Conservation (phyloP, 2,888 invertebrate species). For the Drosophila ustulata region DNA sequence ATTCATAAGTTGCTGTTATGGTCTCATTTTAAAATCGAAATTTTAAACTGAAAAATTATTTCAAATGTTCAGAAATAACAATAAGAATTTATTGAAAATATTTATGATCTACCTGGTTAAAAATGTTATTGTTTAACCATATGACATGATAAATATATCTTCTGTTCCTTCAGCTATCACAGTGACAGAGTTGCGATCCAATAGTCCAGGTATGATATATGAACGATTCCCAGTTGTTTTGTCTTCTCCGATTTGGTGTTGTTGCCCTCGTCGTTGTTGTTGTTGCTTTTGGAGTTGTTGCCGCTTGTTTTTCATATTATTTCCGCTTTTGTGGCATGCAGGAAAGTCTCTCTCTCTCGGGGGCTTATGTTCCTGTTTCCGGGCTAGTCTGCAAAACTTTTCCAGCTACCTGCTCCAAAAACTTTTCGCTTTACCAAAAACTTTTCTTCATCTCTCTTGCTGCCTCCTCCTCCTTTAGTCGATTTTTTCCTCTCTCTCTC, state of each 20-base stretch:
- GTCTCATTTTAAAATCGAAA: too few species aligned
- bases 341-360: constrained; percentile 29
- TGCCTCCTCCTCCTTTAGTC: neutral
- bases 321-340: constrained; percentile 50
- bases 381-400: constrained; percentile 54
- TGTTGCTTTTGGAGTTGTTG: constrained; percentile 10
- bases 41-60: too few species aligned
- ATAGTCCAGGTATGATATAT: neutral
- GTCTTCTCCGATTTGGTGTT: neutral
- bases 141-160: neutral
- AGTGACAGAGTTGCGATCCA: neutral
- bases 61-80: too few species aligned
- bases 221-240: constrained; percentile 1
- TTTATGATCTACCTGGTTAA: too few species aligned
- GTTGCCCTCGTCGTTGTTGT: neutral
- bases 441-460: constrained; percentile 35
- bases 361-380: constrained; percentile 61
- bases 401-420: constrained; percentile 53
- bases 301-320: constrained; percentile 46
- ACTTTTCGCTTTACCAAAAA: constrained; percentile 62
- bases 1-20: too few species aligned
- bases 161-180: neutral
- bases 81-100: too few species aligned
- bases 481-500: neutral
- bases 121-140: too few species aligned